These are phyloP conservation scores for Sussaba pulchella DNA, from an alignment of 2,888 invertebrate species.

Conservation along the genomic window DNA sequence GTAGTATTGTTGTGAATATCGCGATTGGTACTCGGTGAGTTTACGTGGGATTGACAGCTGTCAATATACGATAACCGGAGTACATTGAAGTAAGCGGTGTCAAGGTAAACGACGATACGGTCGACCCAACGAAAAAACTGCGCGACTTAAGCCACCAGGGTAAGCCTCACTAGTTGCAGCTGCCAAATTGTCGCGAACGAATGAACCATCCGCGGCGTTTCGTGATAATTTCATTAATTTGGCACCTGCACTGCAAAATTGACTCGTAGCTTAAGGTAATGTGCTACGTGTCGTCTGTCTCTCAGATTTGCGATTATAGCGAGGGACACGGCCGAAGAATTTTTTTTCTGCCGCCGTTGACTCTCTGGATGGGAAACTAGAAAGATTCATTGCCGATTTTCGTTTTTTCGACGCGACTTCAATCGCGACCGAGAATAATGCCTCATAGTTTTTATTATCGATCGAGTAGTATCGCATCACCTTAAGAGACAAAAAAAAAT, in stretches of 20 bases:
- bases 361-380: too few species aligned
- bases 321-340: too few species aligned
- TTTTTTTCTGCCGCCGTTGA: too few species aligned
- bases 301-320: too few species aligned
- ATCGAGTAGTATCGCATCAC: too few species aligned
- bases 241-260: constrained; percentile 28
- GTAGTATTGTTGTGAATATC: constrained; percentile 48
- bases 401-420: too few species aligned
- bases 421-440: too few species aligned
- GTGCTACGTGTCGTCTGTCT: too few species aligned
- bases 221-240: constrained; percentile 31
- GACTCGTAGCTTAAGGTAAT: constrained; percentile 4
- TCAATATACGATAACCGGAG: constrained; percentile 38
- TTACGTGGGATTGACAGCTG: constrained; percentile 50
- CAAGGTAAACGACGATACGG: not conserved
- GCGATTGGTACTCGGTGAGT: not conserved
- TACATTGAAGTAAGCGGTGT: too few species aligned
- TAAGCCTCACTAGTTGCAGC: too few species aligned
- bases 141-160: constrained; percentile 46
- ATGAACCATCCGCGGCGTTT: constrained; percentile 28
- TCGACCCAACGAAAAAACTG: constrained; percentile 22
- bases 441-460: too few species aligned
- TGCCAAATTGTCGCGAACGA: constrained; percentile 40
- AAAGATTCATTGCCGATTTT: constrained; percentile 11
- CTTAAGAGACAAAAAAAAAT: too few species aligned